Conservation (phyloP, 2,888 invertebrate genomes). For the Galerucella calmariensis region DNA sequence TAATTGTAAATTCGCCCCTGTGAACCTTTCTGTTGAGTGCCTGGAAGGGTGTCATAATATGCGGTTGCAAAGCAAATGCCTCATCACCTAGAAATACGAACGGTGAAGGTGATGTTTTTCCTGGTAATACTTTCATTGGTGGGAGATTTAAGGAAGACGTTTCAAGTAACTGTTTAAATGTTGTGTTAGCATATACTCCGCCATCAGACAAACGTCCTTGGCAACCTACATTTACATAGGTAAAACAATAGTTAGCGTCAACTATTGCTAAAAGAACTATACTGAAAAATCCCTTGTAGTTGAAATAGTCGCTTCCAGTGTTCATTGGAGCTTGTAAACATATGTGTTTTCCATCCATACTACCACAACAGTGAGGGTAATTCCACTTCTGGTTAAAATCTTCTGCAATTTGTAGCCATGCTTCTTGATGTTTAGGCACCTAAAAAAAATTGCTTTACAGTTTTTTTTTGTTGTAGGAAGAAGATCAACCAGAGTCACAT, state of each 20-base stretch:
- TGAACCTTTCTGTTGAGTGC: background rate
- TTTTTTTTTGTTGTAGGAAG: too few relatives aligned
- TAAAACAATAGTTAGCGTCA: constrained; percentile 23
- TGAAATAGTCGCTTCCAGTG: constrained; percentile 33
- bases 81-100: background rate
- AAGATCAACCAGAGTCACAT: too few relatives aligned
- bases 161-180: background rate
- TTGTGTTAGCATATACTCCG: constrained; percentile 22
- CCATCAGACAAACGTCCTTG: constrained; percentile 29
- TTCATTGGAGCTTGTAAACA: background rate
- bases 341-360: constrained; percentile 32
- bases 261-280: constrained; percentile 29
- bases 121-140: background rate
- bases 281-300: constrained; percentile 36
- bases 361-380: constrained; percentile 33
- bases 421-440: background rate
- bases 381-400: too few relatives aligned
- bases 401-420: too few relatives aligned
- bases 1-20: constrained; percentile 10
- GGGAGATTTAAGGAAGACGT: background rate
- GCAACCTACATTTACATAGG: constrained; percentile 23
- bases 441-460: too few relatives aligned
- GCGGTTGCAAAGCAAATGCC: background rate
- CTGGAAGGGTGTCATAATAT: background rate
- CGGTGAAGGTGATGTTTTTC: background rate